Evolutionary conservation across 2,888 invertebrate genomes (phyloP), one percentile per base, ranked within the genome.

Genomic region (Catocala nupta): DNA sequence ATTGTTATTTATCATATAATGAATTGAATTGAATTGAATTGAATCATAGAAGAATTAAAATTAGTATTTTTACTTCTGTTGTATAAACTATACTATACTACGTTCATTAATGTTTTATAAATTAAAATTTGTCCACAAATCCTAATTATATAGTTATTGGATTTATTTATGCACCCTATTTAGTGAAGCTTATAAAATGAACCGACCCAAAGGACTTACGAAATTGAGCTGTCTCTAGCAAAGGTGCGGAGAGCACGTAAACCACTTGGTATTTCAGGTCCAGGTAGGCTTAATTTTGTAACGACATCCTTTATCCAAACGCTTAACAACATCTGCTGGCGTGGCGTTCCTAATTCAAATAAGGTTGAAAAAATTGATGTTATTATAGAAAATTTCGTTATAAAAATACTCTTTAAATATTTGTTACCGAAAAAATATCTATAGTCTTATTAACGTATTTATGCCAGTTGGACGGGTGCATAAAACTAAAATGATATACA

Each of bases 261-360:
- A 56, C 43, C 47, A 48, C 57, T 66, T 56, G 52, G 59, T 65
- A 57, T 61, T 68, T 61, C 49, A 71, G 49, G 44, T 45, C 63
- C 58, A 61, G 34, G 54, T 44, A 12, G 33, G 45, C 48, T 53
- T 65, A 62, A 74, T 74, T 77, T 77, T 77, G 45, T 69, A 73
- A 68, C 66, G 55, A 62, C 64, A 58, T 56, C 59, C 68, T 71
- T 67, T 67, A 62, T 48, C 63, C 50, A 60, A 52, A 48, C 44
- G 65, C 42, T 77, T 71, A 36, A 68, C 50, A 59, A 55, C 77
- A 77, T 65, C 69, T 67, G 71, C 52, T 36, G 34, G 36, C 25
- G n/a, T 16, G 33, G 55, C 51, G 49, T 55, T 59, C 59, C 5
- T 53, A 44, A 36, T 56, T 58, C 39, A 56, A 54, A 59, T 59